Conservation (phyloP, 2,113 vertebrate species). For the Rhadina sibilatrix region DNA sequence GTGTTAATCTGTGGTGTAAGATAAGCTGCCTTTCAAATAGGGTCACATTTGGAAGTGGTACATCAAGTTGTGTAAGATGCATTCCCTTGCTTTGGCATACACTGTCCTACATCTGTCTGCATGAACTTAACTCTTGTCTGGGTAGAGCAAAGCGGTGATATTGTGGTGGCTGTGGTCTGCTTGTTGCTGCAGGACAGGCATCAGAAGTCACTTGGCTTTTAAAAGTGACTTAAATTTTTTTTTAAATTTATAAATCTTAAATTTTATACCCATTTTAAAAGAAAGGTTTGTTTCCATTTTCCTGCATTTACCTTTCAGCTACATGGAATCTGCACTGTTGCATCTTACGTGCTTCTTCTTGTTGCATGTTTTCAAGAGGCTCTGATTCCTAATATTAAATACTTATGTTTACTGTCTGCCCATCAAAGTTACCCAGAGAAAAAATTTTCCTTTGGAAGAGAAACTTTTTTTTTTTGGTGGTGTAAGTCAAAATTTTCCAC, state of each 20-base stretch:
- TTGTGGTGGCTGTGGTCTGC: no score
- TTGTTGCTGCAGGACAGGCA: background rate
- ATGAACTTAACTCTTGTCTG: background rate
- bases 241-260: no score
- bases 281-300: background rate
- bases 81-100: slow-evolving; percentile 34
- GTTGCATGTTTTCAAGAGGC: background rate
- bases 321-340: background rate
- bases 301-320: background rate
- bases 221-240: no score
- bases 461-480: background rate
- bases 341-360: background rate
- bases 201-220: background rate
- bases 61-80: slow-evolving; percentile 28
- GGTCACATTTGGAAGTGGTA: slow-evolving; percentile 46
- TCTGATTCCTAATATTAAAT: background rate
- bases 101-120: background rate
- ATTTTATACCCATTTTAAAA: background rate
- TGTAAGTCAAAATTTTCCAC: background rate
- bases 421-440: background rate
- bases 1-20: slow-evolving; percentile 49
- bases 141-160: background rate
- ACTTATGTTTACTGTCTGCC: background rate
- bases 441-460: background rate
- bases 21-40: slow-evolving; percentile 50